Conservation (phyloP, 2,797 vertebrate genomes). For the Fistularia tabacaria region DNA sequence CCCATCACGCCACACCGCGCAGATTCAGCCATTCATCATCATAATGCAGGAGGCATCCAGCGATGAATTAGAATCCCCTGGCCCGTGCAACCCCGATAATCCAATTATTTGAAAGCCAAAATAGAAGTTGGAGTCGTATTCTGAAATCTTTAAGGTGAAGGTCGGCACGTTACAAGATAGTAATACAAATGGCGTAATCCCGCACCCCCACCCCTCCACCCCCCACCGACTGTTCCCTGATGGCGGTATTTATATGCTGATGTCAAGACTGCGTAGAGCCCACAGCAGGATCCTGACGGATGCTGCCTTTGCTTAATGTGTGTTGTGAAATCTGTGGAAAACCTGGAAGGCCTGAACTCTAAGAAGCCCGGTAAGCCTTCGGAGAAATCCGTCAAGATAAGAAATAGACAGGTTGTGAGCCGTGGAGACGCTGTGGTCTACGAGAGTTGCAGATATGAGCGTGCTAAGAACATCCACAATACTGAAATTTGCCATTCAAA, state of each 20-base stretch:
- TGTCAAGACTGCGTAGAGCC: slow-evolving; percentile 1
- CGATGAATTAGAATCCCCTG: slow-evolving; percentile 62
- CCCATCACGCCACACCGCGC: slow-evolving; percentile 24
- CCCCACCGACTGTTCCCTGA: slow-evolving; percentile 10
- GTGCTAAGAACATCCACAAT: too few relatives aligned
- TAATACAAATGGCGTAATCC: slow-evolving; percentile 19
- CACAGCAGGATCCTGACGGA: too few relatives aligned
- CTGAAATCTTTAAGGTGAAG: slow-evolving; percentile 52
- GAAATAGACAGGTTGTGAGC: too few relatives aligned
- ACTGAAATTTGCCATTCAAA: too few relatives aligned
- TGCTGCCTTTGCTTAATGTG: too few relatives aligned
- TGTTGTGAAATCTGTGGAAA: too few relatives aligned
- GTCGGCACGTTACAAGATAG: slow-evolving; percentile 33
- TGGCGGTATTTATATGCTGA: slow-evolving; percentile 18
- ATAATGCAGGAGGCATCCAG: slow-evolving; percentile 62
- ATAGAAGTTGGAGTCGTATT: slow-evolving; percentile 31
- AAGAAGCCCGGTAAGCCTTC: too few relatives aligned
- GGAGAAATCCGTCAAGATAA: too few relatives aligned
- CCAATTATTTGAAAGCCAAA: slow-evolving; percentile 59
- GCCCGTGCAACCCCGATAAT: slow-evolving; percentile 56
- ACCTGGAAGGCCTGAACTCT: too few relatives aligned
- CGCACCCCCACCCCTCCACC: too few relatives aligned
- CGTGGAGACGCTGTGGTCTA: too few relatives aligned
- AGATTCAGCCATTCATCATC: slow-evolving; percentile 67
- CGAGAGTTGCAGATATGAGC: too few relatives aligned